Evolutionary conservation across 2,113 vertebrate species (phyloP).

Genomic region (Atrichornis clamosus): DNA sequence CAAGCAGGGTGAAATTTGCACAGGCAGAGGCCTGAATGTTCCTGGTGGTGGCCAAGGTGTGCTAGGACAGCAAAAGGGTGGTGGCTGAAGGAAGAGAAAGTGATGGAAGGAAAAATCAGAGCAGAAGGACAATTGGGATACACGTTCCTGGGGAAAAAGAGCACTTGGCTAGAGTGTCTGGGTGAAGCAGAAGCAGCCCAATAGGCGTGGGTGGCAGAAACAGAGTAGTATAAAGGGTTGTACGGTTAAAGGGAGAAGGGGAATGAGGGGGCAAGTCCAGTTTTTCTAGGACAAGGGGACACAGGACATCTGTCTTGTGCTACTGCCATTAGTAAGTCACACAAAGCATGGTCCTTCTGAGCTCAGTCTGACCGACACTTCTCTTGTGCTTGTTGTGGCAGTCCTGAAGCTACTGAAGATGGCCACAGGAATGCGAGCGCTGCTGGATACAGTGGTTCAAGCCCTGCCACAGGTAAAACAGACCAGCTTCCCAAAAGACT

Average conservation of each 20-base stretch:
- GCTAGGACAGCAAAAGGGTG: neutral
- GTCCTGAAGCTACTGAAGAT: conserved; percentile 89
- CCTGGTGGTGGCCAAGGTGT: neutral
- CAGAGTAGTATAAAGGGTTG: neutral
- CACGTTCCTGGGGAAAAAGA: neutral
- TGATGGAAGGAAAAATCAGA: neutral
- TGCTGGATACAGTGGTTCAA: conserved; percentile 88
- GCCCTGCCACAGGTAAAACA: conserved; percentile 85
- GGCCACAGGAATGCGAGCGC: conserved; percentile 87
- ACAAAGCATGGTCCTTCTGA: neutral
- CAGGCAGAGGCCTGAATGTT: neutral
- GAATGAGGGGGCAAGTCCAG: neutral
- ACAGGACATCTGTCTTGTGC: neutral
- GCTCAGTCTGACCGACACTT: neutral
- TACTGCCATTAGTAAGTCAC: neutral
- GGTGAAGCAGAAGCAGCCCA: neutral
- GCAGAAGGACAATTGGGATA: neutral
- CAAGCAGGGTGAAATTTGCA: neutral
- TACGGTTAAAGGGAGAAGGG: neutral
- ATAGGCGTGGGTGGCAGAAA: neutral
- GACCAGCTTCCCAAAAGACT: neutral
- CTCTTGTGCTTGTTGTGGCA: conserved; percentile 58
- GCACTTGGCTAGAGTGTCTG: neutral
- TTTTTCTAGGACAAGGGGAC: neutral
- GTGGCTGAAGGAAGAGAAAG: neutral